Evolutionary conservation across 1,140 invertebrate species (phyloP), one percentile per base, ranked within the genome.

Genomic region (Orussus abietinus): DNA sequence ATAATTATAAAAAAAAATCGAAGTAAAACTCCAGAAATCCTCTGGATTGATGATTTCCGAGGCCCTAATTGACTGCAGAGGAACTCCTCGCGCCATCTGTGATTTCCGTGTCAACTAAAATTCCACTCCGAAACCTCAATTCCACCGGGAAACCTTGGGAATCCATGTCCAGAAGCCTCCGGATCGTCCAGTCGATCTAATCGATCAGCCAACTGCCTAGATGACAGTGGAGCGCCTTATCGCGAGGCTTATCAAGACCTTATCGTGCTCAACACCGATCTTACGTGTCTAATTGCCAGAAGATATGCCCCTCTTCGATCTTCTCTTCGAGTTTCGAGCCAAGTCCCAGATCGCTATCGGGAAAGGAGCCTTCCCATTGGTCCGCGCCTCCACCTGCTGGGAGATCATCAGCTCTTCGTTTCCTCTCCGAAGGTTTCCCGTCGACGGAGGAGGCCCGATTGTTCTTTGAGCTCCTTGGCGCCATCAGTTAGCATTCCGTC

Each of bases 291-390:
- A 49, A 49, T 49, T 49, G 29, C 42, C 36, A 15, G 14, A 31
- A 41, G 47, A 49, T 49, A 49, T 49, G 47, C 38, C 42, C 47
- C 47, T 38, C 47, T 41, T 31, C 18, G 34, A 10, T 10, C 12
- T 9, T 19, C 18, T 36, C 13, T 9, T n/a, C 7, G 34, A 20
- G n/a, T n/a, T n/a, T 36, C 34, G 3, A 6, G 18, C 18, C 9
- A 20, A 17, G 18, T 12, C 34, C 3, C 7, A 12, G 18, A 18
- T 36, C 11, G 34, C 34, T 6, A 25, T 25, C 6, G n/a, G 22
- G 6, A n/a, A n/a, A n/a, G 6, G 6, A 25, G n/a, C n/a, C 6
- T 6, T 6, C 6, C n/a, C 22, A 7, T 25, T 25, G 22, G n/a
- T 25, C 22, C 6, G 6, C 6, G n/a, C n/a, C 22, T 25, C n/a